Evolutionary conservation across 2,113 vertebrate species (phyloP).

Genomic region (Malurus elegans): DNA sequence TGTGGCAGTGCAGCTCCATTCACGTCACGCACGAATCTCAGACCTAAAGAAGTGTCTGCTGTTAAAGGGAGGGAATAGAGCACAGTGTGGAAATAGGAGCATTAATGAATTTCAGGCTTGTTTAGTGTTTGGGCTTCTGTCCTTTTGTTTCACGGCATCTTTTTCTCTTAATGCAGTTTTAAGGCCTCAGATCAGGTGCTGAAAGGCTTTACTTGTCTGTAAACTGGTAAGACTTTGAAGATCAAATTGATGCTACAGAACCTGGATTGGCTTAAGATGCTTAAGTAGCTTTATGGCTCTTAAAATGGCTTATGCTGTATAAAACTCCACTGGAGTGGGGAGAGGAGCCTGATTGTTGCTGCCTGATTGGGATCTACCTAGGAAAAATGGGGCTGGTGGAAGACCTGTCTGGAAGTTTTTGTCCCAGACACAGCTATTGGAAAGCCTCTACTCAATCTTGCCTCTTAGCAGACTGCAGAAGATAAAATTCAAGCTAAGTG

Average conservation of each 20-base stretch:
- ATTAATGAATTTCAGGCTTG: background rate
- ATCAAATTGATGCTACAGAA: conserved; percentile 5
- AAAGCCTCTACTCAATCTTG: background rate
- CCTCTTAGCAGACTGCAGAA: background rate
- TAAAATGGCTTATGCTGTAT: conserved; percentile 15
- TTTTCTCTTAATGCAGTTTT: background rate
- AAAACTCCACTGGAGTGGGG: background rate
- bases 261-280: conserved; percentile 24
- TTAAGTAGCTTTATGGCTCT: conserved; percentile 32
- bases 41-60: background rate
- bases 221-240: conserved; percentile 1
- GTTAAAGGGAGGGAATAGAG: background rate
- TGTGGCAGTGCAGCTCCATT: background rate
- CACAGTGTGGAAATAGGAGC: background rate
- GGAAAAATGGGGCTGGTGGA: background rate
- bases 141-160: background rate
- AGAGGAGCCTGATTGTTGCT: background rate
- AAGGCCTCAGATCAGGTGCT: background rate
- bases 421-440: background rate
- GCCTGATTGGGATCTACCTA: background rate
- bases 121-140: background rate
- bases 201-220: background rate
- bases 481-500: background rate
- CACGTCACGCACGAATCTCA: background rate
- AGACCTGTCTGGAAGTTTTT: background rate